Evolutionary conservation across 2,113 vertebrate genomes (phyloP).

Genomic region (Gallinago media): DNA sequence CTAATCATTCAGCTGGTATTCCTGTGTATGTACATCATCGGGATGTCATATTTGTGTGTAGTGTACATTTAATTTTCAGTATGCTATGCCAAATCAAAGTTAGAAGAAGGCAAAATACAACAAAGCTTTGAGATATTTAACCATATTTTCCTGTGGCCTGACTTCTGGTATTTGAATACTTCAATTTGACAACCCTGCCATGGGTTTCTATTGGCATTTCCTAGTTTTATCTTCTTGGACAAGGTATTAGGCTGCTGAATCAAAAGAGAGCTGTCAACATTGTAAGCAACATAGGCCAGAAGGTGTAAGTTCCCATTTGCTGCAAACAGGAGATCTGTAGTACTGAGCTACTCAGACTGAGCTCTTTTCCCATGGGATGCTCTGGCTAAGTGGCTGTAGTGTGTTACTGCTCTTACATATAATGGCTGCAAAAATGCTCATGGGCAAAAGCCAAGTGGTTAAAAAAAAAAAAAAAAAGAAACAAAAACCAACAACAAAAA

Average conservation of each 20-base stretch:
- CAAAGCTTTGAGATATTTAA: neutral
- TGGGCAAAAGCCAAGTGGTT: neutral
- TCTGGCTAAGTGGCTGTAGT: neutral
- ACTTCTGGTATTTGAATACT: neutral
- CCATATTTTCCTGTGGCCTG: neutral
- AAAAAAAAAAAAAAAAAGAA: neutral
- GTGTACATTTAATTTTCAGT: neutral
- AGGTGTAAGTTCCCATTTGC: neutral
- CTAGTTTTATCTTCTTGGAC: neutral
- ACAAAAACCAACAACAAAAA: too few species aligned
- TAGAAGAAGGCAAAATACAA: neutral
- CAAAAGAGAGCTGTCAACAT: neutral
- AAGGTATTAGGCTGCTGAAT: neutral
- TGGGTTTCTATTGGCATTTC: neutral
- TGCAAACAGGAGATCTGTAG: neutral
- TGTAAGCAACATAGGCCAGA: neutral
- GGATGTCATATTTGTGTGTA: neutral
- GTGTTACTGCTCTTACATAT: neutral
- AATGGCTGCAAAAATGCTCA: neutral
- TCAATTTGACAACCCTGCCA: neutral
- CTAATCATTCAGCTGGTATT: neutral
- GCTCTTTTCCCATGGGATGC: neutral
- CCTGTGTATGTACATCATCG: neutral
- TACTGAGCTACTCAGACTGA: neutral
- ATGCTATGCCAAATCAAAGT: neutral